Conservation (phyloP, 1,140 invertebrate genomes). For the Scylla paramamosain region DNA sequence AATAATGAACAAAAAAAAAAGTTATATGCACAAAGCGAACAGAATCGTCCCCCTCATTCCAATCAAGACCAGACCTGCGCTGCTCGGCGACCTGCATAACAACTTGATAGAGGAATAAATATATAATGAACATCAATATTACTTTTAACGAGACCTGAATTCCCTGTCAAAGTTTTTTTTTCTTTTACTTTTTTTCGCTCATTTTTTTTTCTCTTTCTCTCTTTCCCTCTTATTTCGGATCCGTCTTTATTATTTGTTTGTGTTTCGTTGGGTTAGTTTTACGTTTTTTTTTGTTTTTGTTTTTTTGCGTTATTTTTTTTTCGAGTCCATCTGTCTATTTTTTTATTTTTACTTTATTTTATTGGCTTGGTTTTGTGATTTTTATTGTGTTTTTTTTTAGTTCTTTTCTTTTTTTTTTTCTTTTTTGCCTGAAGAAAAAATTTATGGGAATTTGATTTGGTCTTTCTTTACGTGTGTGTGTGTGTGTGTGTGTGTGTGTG, state of each 20-base stretch:
- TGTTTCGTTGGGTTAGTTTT: background rate
- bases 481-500: background rate
- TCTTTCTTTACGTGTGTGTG: background rate
- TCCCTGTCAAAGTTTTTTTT: background rate
- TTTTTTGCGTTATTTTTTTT: background rate
- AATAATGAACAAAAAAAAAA: background rate
- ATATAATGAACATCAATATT: constrained; percentile 30
- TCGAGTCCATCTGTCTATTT: too few relatives aligned
- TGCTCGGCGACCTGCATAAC: background rate
- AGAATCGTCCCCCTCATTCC: background rate
- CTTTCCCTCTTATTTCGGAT: too few relatives aligned
- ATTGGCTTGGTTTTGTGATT: too few relatives aligned
- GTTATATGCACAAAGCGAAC: background rate
- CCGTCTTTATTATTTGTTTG: too few relatives aligned
- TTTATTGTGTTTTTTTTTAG: too few relatives aligned
- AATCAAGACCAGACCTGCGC: background rate
- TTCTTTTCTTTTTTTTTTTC: background rate
- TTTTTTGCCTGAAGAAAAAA: background rate
- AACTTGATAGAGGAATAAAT: background rate
- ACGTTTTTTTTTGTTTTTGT: background rate
- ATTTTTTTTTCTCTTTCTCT: too few relatives aligned
- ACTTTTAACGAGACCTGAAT: background rate
- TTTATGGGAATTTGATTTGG: background rate
- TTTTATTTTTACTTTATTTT: too few relatives aligned
- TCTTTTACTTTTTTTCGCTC: too few relatives aligned